These are phyloP conservation scores for Tubulanus polymorphus DNA, from an alignment of 2,888 invertebrate species.

Conservation along the genomic window DNA sequence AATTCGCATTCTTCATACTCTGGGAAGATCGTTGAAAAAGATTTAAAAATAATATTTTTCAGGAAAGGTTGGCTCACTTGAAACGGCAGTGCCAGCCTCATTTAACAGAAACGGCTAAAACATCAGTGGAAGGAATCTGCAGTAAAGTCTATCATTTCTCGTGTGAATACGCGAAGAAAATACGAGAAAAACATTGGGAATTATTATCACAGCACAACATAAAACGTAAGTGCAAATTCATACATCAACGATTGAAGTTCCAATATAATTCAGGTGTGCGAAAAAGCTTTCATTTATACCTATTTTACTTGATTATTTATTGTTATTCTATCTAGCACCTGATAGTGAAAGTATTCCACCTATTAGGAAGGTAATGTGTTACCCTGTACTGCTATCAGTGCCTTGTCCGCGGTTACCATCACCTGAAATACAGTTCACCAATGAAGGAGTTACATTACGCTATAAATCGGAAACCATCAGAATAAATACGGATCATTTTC, in stretches of 20 bases:
- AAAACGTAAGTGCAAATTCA: conserved; percentile 49
- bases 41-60: conserved; percentile 16
- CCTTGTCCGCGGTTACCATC: conserved; percentile 80
- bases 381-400: conserved; percentile 85
- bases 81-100: conserved; percentile 95
- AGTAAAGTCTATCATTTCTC: conserved; percentile 88
- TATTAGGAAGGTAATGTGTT: conserved; percentile 85
- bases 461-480: conserved; percentile 80
- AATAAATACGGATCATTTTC: conserved; percentile 81
- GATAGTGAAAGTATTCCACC: too few relatives aligned
- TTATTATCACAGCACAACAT: conserved; percentile 85
- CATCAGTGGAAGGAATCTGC: conserved; percentile 92
- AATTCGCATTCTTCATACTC: not conserved
- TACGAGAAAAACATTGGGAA: conserved; percentile 79
- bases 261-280: not conserved
- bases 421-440: conserved; percentile 68
- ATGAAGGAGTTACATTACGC: conserved; percentile 62
- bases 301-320: conserved; percentile 1
- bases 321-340: conserved; percentile 25
- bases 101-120: conserved; percentile 87
- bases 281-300: conserved; percentile 1
- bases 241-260: too few relatives aligned
- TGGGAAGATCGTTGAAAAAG: not conserved
- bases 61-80: conserved; percentile 79
- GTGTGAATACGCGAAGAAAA: conserved; percentile 85